Conservation (phyloP, 2,113 vertebrate genomes). For the Hoplias malabaricus region DNA sequence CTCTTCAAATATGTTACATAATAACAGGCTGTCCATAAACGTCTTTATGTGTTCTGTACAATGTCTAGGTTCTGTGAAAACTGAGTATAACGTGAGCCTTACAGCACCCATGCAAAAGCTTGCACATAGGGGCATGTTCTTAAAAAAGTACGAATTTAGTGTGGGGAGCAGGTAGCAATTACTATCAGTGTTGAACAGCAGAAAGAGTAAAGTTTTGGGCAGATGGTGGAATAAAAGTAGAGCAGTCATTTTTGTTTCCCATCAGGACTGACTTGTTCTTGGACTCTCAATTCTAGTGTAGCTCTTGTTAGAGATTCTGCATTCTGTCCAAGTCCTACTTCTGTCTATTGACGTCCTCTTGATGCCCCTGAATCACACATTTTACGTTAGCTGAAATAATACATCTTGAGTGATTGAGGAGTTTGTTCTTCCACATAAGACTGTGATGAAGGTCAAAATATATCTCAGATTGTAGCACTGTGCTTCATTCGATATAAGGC, state of each 20-base stretch:
- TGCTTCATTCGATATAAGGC: too few relatives aligned
- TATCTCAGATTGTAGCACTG: too few relatives aligned
- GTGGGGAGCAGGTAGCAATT: background rate
- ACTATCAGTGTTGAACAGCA: background rate
- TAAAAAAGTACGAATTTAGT: background rate
- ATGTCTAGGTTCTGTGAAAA: background rate
- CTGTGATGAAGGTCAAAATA: too few relatives aligned
- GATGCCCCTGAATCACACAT: background rate
- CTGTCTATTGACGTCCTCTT: background rate
- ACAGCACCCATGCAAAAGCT: background rate
- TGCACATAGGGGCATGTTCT: background rate
- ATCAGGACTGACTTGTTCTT: background rate
- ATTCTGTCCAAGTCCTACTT: background rate
- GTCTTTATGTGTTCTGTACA: background rate
- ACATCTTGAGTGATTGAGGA: too few relatives aligned
- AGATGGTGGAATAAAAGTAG: background rate
- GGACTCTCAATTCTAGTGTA: background rate
- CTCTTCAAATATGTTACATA: background rate
- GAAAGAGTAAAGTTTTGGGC: background rate
- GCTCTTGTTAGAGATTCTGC: background rate
- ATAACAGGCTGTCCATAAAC: background rate
- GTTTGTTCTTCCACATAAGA: too few relatives aligned
- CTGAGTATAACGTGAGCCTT: slow-evolving; percentile 2
- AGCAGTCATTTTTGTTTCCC: background rate
- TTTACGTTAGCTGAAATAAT: too few relatives aligned